Evolutionary conservation across 1,140 invertebrate genomes (phyloP), one percentile per base, ranked within the genome.

Genomic region (Hyposmocoma kahamanoa): DNA sequence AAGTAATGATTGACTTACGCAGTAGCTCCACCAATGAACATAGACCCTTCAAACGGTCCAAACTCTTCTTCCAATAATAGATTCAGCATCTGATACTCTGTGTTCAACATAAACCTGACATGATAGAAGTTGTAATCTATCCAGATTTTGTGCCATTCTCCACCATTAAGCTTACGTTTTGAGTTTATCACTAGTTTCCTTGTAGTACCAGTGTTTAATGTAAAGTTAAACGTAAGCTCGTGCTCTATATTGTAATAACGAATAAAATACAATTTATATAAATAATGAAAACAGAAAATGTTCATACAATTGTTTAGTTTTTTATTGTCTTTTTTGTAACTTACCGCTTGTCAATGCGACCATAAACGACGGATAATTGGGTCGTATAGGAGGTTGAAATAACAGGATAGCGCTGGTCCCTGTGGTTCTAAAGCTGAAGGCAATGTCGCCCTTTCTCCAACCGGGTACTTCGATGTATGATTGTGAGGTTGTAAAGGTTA

Each of bases 81-180:
- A 86, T 96, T 92, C 2, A 95, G 90, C 94, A 96, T 96, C 84
- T 94, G 90, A 59, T 91, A 94, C 62, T 96, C 93, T 22, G 92
- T 94, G 71, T 97, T 97, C 45, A 97, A 92, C 91, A 95, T 96
- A 72, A 97, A 96, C 47, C 96, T 84, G n/a, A 98, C 95, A 75
- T 98, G 96, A 78, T 97, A 94, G 67, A 94, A 91, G 79, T 97
- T 97, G 68, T 96, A 96, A 84, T 96, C 95, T 53, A 96, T 96
- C 94, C 95, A 96, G 56, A 97, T 94, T 84, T 97, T 96, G 71
- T 98, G 96, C 96, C 96, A 98, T 70, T 97, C 95, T 0, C 96
- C 96, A 42, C 92, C 93, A 70, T 96, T 97, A 3, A 98, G 87
- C 72, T 92, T 91, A 51, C 92, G 86, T 54, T 91, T 89, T 11